Evolutionary conservation across 2,113 vertebrate genomes (phyloP).

Genomic region (Marmota flaviventris): DNA sequence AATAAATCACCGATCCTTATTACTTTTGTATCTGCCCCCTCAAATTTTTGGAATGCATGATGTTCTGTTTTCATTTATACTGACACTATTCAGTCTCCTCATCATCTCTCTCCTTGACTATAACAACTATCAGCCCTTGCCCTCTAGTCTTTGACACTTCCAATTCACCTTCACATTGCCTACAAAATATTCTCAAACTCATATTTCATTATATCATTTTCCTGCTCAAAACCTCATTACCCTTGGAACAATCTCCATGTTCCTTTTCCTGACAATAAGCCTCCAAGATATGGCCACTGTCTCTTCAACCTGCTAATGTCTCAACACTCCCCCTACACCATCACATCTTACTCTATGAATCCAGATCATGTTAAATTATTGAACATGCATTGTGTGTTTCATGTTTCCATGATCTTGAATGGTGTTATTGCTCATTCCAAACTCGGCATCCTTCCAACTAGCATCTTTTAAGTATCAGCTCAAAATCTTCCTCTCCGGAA

Average conservation of each 20-base stretch:
- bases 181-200: not conserved
- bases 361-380: not conserved
- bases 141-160: not conserved
- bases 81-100: not conserved
- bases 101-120: not conserved
- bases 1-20: not conserved
- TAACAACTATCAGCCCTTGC: not conserved
- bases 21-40: not conserved
- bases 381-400: not conserved
- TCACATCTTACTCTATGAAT: not conserved
- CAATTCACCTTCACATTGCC: not conserved
- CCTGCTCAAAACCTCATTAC: not conserved
- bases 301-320: not conserved
- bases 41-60: not conserved
- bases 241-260: not conserved
- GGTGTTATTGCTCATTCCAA: not conserved
- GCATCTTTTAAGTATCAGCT: not conserved
- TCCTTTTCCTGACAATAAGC: not conserved
- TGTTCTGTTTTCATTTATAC: not conserved
- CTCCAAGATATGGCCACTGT: not conserved
- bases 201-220: not conserved
- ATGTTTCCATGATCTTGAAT: not conserved
- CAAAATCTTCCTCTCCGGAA: not conserved
- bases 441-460: not conserved
- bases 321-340: not conserved